Base-by-base conservation (phyloP, 2,113 vertebrate genomes). In the Thymallus thymallus region DNA sequence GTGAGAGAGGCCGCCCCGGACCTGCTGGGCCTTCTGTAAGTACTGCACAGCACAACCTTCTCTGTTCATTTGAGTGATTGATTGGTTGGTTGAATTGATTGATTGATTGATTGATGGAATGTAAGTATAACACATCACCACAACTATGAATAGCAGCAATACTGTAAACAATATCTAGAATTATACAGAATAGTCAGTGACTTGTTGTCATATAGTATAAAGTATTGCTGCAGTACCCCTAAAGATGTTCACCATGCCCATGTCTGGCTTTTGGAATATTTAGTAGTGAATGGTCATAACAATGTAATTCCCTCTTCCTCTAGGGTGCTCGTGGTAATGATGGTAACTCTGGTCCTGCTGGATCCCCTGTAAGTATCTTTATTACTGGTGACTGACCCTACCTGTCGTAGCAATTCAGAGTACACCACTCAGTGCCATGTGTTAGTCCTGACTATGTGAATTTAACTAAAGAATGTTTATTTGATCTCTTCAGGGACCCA, bases 251-350 rank as follows among this genome's bases (percentile, higher is more conserved):
- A 26, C 26, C 26, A 10, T 41, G 35, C 35, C 9, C 35, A 41
- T 41, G 9, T 41, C 35, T 41, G 35, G 9, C 35, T 41, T 41
- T 3, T 12, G 35, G 35, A 41, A 41, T 41, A 41, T 2, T 41
- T 12, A 10, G 9, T 41, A 41, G 9, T 3, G 35, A 41, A 41
- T 41, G 9, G 35, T 10, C 35, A 10, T 41, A 41, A 41, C 35
- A 41, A 9, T 41, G 16, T 18, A 14, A 51, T 18, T 5, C 14
- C 56, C 56, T 22, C 65, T 20, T 84, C 75, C 23, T 73, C 0
- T 85, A 98, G 98, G 98, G 98, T 73, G 97, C 95, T 93, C 97
- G 97, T 63, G 98, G 98, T 91, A 99, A 98, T 0, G 98, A 99
- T 82, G 98, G 98, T 74, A 90, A 95, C 89, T 82, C 89, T 12